phyloP scores from a whole-genome alignment of 2,113 vertebrate genomes.

The Hippocampus mohnikei region DNA sequence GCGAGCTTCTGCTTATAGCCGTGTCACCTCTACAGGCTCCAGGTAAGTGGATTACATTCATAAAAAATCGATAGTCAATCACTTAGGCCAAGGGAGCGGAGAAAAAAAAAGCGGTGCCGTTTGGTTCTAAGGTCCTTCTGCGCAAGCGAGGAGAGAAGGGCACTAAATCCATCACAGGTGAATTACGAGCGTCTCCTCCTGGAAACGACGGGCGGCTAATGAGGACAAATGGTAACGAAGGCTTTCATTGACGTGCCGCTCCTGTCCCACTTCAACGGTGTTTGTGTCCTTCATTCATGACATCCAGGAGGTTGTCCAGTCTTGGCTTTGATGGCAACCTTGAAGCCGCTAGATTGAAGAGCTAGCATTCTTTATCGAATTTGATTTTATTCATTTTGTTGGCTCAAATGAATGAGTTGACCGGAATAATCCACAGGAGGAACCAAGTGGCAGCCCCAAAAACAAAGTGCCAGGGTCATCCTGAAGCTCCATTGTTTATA shows the following conservation, averaged over 20 bases:
- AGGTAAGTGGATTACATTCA: conserved; percentile 72
- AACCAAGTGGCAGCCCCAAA: too few species aligned
- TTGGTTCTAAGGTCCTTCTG: conserved; percentile 18
- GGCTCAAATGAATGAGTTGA: neutral
- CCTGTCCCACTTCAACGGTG: conserved; percentile 32
- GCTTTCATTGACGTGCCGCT: conserved; percentile 22
- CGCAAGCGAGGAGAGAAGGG: conserved; percentile 29
- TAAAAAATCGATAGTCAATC: conserved; percentile 73
- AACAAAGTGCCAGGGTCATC: too few species aligned
- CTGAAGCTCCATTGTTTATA: too few species aligned
- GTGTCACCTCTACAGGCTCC: conserved; percentile 62
- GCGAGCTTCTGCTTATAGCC: conserved; percentile 14
- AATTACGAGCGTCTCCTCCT: conserved; percentile 45
- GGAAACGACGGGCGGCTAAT: conserved; percentile 43
- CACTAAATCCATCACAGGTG: conserved; percentile 49
- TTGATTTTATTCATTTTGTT: neutral
- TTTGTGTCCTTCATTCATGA: conserved; percentile 40
- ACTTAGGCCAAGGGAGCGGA: conserved; percentile 56
- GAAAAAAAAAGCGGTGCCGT: conserved; percentile 28
- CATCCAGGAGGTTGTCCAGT: neutral
- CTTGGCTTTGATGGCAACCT: conserved; percentile 11
- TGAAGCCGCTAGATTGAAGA: neutral
- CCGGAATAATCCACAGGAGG: too few species aligned
- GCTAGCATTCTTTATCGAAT: neutral
- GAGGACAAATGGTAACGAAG: conserved; percentile 47